These are phyloP conservation scores for Hemaris fuciformis DNA, from an alignment of 2,888 invertebrate genomes.

Conservation along the genomic window DNA sequence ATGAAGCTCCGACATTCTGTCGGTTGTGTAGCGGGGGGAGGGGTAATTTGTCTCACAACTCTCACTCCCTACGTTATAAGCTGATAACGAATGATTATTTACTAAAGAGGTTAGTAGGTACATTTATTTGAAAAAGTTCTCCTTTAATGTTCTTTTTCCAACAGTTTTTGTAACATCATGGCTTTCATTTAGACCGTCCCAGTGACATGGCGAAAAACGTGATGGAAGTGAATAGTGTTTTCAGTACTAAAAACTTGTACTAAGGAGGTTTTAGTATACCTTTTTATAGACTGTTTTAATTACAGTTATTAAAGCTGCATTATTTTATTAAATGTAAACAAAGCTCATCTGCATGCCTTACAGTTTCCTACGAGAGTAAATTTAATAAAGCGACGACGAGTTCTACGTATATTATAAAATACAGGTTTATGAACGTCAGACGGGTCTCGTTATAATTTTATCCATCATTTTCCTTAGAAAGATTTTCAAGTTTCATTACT, in stretches of 20 bases:
- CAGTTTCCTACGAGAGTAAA: too few relatives aligned
- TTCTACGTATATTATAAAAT: background rate
- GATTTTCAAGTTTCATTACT: conserved; percentile 1
- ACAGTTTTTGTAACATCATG: conserved; percentile 15
- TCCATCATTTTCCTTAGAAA: conserved; percentile 9
- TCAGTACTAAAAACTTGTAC: background rate
- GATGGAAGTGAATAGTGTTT: conserved; percentile 20
- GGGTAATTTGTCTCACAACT: background rate
- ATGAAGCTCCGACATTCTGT: background rate
- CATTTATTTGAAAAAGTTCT: background rate
- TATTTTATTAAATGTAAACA: too few relatives aligned
- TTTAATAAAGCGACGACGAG: too few relatives aligned
- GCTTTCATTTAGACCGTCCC: conserved; percentile 19
- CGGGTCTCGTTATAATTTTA: background rate
- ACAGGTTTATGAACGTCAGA: background rate
- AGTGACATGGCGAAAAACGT: conserved; percentile 20
- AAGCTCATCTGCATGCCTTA: too few relatives aligned
- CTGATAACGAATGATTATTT: background rate
- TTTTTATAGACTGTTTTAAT: background rate
- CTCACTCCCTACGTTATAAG: background rate
- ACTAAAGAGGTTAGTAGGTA: background rate
- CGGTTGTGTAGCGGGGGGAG: background rate
- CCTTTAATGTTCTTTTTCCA: conserved; percentile 5
- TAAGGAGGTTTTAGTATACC: background rate
- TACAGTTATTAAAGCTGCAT: too few relatives aligned